Evolutionary conservation across 2,113 vertebrate genomes (phyloP).

Genomic region (Plecturocebus donacophilus): DNA sequence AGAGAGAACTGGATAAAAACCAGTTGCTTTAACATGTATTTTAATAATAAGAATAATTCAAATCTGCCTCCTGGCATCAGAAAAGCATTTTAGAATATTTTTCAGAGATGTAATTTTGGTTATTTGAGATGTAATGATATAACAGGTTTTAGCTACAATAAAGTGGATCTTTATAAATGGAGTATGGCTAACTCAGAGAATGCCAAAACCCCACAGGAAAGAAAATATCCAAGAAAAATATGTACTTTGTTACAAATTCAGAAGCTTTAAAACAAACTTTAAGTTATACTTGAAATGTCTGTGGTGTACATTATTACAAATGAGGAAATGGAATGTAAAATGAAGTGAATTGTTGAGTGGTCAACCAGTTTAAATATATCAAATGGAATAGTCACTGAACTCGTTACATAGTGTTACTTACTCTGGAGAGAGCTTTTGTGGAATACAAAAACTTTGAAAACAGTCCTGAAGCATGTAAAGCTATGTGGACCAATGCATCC

Average conservation of each 20-base stretch:
- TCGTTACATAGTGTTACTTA: conserved; percentile 15
- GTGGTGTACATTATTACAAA: conserved; percentile 41
- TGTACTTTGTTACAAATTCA: conserved; percentile 27
- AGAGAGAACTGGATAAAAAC: neutral
- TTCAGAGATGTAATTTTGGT: conserved; percentile 46
- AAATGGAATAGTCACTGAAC: conserved; percentile 58
- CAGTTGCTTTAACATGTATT: conserved; percentile 44
- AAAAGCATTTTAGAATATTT: conserved; percentile 65
- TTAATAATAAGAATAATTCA: conserved; percentile 58
- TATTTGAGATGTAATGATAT: conserved; percentile 51
- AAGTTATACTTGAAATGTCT: conserved; percentile 61
- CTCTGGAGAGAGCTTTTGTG: neutral
- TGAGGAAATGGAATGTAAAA: conserved; percentile 63
- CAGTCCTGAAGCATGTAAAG: neutral
- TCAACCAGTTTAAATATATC: conserved; percentile 59
- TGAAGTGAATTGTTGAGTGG: conserved; percentile 58
- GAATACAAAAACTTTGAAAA: conserved; percentile 43
- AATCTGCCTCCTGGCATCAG: conserved; percentile 40
- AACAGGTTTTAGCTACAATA: conserved; percentile 27
- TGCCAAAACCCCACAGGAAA: conserved; percentile 33
- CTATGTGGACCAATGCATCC: neutral
- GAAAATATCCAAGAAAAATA: conserved; percentile 42
- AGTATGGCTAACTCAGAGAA: conserved; percentile 31
- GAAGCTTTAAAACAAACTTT: neutral
- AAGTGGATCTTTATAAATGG: conserved; percentile 52